phyloP scores from a whole-genome alignment of 2,888 invertebrate genomes.

The Bursaphelenchus okinawaensis region DNA sequence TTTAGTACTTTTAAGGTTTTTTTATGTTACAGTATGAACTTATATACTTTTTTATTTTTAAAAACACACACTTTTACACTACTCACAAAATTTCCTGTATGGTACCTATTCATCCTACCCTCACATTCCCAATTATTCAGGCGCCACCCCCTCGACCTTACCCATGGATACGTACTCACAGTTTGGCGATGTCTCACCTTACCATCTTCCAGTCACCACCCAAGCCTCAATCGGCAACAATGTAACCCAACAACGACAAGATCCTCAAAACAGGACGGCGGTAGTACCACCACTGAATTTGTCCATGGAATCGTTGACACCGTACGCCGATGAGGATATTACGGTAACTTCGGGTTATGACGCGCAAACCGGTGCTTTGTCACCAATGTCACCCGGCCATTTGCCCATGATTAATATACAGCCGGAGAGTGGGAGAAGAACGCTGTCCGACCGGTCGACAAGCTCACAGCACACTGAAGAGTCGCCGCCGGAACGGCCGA shows the following conservation, averaged over 20 bases:
- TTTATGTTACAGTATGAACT: too few relatives aligned
- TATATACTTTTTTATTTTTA: too few relatives aligned
- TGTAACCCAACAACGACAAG: not conserved
- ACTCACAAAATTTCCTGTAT: too few relatives aligned
- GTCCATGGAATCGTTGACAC: slow-evolving; percentile 23
- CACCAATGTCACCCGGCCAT: slow-evolving; percentile 9
- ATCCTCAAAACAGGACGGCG: slow-evolving; percentile 11
- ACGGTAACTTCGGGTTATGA: slow-evolving; percentile 6
- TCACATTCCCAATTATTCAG: slow-evolving; percentile 15
- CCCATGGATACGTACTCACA: slow-evolving; percentile 28
- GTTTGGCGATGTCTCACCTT: slow-evolving; percentile 14
- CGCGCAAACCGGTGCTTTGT: not conserved
- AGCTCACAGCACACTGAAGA: not conserved
- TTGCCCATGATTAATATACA: slow-evolving; percentile 20
- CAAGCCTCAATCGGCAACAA: not conserved
- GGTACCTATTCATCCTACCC: too few relatives aligned
- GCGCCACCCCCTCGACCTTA: slow-evolving; percentile 37
- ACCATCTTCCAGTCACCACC: slow-evolving; percentile 10
- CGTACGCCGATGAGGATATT: slow-evolving; percentile 22
- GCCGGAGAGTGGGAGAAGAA: slow-evolving; percentile 14
- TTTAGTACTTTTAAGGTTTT: too few relatives aligned
- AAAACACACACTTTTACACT: too few relatives aligned
- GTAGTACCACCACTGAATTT: slow-evolving; percentile 20
- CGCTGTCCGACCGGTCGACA: not conserved
- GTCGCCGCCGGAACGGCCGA: slow-evolving; percentile 8